Conservation (phyloP, 2,888 invertebrate species). For the Drosophila melanosoma region DNA sequence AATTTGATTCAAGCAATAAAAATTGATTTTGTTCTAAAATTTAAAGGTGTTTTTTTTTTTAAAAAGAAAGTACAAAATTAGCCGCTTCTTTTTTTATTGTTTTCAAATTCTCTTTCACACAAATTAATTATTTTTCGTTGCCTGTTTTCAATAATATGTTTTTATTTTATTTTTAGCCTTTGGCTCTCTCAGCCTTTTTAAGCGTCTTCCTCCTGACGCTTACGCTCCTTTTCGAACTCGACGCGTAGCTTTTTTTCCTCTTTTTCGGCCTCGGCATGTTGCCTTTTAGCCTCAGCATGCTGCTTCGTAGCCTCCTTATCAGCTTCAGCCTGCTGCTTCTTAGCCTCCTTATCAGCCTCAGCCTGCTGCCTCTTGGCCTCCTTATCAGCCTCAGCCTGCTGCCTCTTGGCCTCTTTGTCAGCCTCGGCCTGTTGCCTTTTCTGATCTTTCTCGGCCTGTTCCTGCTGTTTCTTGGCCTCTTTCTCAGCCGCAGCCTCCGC, state of each 20-base stretch:
- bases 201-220: background rate
- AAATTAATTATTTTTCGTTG: background rate
- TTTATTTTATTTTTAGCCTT: background rate
- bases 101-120: background rate
- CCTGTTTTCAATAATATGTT: no score
- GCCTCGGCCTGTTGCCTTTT: slow-evolving; percentile 21
- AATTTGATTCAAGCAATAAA: slow-evolving; percentile 10
- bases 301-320: slow-evolving; percentile 7
- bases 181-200: background rate
- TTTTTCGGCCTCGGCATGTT: slow-evolving; percentile 8
- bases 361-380: slow-evolving; percentile 10
- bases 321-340: slow-evolving; percentile 10
- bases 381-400: slow-evolving; percentile 5
- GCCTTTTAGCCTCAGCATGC: slow-evolving; percentile 16
- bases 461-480: slow-evolving; percentile 24
- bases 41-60: background rate
- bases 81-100: background rate
- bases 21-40: slow-evolving; percentile 9
- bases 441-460: slow-evolving; percentile 29
- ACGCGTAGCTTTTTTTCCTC: slow-evolving; percentile 1
- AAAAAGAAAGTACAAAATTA: background rate
- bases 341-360: slow-evolving; percentile 9
- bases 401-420: slow-evolving; percentile 11
- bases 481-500: slow-evolving; percentile 23
- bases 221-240: slow-evolving; percentile 15